Evolutionary conservation across 2,888 invertebrate genomes (phyloP).

Genomic region (Drosophila antonietae): DNA sequence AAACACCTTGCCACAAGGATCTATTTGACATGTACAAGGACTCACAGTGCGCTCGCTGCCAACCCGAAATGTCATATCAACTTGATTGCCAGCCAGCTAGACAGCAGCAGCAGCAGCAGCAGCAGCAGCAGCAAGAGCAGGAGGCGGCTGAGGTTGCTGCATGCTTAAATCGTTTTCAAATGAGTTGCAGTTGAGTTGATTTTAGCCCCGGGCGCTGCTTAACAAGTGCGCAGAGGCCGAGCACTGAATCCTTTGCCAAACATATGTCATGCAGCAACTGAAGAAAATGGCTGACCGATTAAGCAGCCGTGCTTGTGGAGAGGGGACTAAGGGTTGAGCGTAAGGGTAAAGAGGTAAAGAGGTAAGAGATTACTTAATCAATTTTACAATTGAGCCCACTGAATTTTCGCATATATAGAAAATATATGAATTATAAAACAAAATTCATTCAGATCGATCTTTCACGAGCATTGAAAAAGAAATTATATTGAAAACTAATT

Average conservation of each 20-base stretch:
- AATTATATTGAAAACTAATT: background rate
- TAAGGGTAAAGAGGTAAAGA: background rate
- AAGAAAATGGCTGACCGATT: constrained; percentile 52
- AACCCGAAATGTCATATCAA: constrained; percentile 47
- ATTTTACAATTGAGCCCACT: background rate
- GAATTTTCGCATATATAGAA: background rate
- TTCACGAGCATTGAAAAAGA: too few species aligned
- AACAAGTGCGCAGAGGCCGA: constrained; percentile 44
- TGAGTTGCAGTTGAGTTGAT: constrained; percentile 35
- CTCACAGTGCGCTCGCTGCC: constrained; percentile 2
- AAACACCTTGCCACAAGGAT: constrained; percentile 69
- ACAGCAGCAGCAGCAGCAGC: background rate
- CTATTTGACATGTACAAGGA: constrained; percentile 10
- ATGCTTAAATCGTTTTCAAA: constrained; percentile 61
- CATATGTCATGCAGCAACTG: constrained; percentile 43
- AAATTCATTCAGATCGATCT: background rate
- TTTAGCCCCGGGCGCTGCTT: constrained; percentile 42
- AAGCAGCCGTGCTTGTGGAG: background rate
- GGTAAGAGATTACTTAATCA: background rate
- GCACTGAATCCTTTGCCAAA: constrained; percentile 28
- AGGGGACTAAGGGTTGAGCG: background rate
- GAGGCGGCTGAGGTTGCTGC: too few species aligned
- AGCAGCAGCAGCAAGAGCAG: too few species aligned
- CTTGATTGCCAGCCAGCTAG: constrained; percentile 37
- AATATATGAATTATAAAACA: background rate